Conservation (phyloP, 2,797 vertebrate genomes). For the Crocodylus rhombifer region DNA sequence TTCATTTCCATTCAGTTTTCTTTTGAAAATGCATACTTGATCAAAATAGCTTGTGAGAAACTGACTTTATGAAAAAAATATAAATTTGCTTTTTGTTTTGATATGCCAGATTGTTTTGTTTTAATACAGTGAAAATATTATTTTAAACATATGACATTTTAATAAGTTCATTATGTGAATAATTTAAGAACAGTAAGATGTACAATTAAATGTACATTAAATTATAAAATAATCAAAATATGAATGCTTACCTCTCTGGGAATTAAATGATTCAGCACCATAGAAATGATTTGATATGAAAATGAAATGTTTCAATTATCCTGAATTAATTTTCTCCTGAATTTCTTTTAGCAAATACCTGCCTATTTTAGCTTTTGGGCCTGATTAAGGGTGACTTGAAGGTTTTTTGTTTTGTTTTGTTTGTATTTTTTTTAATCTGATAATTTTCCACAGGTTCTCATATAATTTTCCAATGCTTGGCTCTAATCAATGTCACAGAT, state of each 20-base stretch:
- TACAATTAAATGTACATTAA: no score
- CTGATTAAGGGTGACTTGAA: background rate
- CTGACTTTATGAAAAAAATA: rapidly evolving
- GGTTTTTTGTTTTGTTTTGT: background rate
- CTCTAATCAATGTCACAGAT: background rate
- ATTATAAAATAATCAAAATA: no score
- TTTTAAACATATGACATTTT: background rate
- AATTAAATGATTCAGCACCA: background rate
- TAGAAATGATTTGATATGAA: background rate
- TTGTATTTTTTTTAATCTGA: no score
- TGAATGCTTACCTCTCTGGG: no score
- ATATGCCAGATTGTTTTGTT: background rate
- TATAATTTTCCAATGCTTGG: no score
- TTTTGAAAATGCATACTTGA: background rate
- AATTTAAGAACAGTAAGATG: no score
- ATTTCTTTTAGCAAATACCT: background rate
- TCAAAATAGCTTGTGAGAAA: background rate
- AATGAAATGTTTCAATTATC: background rate
- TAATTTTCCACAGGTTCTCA: background rate
- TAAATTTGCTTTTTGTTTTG: background rate
- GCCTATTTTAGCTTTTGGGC: background rate
- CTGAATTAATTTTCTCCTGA: background rate
- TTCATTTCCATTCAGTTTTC: background rate
- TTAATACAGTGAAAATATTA: background rate
- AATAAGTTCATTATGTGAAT: no score